A percentile compares a stretch with the other conserved stretches of the same genome.
phyloP scores from a whole-genome alignment of 2,113 vertebrate genomes.

The Triplophysa rosa region DNA sequence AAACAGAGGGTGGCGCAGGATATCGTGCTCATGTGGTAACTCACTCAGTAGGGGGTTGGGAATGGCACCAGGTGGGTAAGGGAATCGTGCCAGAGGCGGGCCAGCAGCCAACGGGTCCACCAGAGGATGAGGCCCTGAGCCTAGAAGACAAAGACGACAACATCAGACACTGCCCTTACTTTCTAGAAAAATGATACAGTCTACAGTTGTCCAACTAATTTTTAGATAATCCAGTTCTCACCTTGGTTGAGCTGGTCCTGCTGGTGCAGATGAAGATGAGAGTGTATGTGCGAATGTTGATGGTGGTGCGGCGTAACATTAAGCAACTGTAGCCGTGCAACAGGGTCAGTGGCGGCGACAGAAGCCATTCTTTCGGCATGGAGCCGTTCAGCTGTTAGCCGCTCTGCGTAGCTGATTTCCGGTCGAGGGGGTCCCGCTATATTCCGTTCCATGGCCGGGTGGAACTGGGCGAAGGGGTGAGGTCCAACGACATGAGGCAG shows the following conservation, averaged over 20 bases:
- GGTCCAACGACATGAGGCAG: slow-evolving; percentile 88
- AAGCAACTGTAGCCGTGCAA: slow-evolving; percentile 95
- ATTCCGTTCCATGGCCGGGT: slow-evolving; percentile 90
- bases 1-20: slow-evolving; percentile 95
- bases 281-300: slow-evolving; percentile 99
- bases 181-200: background rate
- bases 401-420: slow-evolving; percentile 93
- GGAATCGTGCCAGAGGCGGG: slow-evolving; percentile 91
- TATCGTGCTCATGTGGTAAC: slow-evolving; percentile 95
- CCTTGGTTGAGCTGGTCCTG: slow-evolving; percentile 97
- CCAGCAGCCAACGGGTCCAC: slow-evolving; percentile 89
- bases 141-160: slow-evolving; percentile 64
- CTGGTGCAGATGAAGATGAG: slow-evolving; percentile 96
- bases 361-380: slow-evolving; percentile 97
- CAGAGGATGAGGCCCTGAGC: slow-evolving; percentile 89
- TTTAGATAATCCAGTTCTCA: slow-evolving; percentile 61
- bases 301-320: slow-evolving; percentile 98
- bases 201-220: background rate
- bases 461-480: slow-evolving; percentile 90
- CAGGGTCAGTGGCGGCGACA: slow-evolving; percentile 86
- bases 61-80: slow-evolving; percentile 90
- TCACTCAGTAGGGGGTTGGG: slow-evolving; percentile 91
- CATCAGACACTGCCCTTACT: background rate
- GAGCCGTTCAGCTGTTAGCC: slow-evolving; percentile 92
- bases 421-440: slow-evolving; percentile 87